Conservation (phyloP, 2,113 vertebrate genomes). For the Datnioides undecimradiatus region DNA sequence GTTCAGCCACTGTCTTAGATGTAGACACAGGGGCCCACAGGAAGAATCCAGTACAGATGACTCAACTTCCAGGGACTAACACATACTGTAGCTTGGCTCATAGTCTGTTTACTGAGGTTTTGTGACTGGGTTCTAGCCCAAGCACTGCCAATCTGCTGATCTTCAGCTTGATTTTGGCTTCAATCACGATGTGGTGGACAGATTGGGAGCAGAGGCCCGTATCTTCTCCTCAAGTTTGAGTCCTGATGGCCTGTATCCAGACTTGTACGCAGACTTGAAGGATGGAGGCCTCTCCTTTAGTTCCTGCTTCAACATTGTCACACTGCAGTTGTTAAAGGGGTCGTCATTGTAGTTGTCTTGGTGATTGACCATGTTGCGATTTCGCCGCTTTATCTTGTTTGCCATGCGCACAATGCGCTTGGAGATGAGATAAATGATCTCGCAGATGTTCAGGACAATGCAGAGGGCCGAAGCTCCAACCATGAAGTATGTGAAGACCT, state of each 20-base stretch:
- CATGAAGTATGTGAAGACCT: slow-evolving; percentile 92
- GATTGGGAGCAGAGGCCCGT: slow-evolving; percentile 82
- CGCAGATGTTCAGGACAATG: slow-evolving; percentile 89
- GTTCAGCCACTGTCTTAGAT: slow-evolving; percentile 32
- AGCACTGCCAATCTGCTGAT: neutral
- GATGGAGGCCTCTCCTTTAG: slow-evolving; percentile 58
- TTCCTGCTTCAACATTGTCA: neutral
- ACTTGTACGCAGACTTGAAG: slow-evolving; percentile 43
- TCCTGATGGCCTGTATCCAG: neutral
- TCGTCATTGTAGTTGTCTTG: slow-evolving; percentile 43
- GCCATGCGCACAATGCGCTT: slow-evolving; percentile 77
- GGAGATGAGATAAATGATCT: slow-evolving; percentile 87
- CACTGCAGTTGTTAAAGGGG: slow-evolving; percentile 57
- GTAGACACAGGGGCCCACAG: slow-evolving; percentile 37
- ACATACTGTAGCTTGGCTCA: slow-evolving; percentile 36
- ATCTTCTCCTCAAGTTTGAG: slow-evolving; percentile 64
- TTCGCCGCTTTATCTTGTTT: slow-evolving; percentile 51
- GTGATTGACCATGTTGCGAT: neutral
- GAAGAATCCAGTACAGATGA: slow-evolving; percentile 58
- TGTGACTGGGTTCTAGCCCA: neutral
- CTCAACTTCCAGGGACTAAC: slow-evolving; percentile 50
- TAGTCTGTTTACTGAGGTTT: slow-evolving; percentile 34
- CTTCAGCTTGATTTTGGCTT: neutral
- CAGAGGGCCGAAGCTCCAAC: slow-evolving; percentile 87
- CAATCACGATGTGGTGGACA: slow-evolving; percentile 47